Evolutionary conservation across 2,113 vertebrate species (phyloP), one percentile per base, ranked within the genome.

Genomic region (Catharus bicknelli): DNA sequence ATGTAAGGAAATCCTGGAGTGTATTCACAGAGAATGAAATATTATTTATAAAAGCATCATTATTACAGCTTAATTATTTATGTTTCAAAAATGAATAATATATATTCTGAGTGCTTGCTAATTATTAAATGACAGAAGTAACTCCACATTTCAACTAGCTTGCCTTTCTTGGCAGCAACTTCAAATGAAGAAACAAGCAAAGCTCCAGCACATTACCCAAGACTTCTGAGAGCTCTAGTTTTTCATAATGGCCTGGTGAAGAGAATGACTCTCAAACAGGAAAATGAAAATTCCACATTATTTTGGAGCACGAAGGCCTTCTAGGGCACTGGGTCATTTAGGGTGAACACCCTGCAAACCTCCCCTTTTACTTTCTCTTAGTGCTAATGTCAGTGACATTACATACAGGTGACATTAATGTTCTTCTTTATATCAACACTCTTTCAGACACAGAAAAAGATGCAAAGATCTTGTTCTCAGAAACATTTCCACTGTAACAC

Each of bases 61-160:
- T 96, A 96, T 87, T 89, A 89, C 50, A 42, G 78, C 61, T 96
- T 92, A 94, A 96, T 96, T 96, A 95, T 96, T 96, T 94, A 89
- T 96, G 86, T 86, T 95, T 93, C 8, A 63, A 88, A 94, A 88
- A 90, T 86, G 83, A 95, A 95, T 96, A 94, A 95, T 96, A 94
- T 95, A 95, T 88, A 90, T 92, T 90, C 90, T 76, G 78, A 94
- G 89, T 96, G 90, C 78, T 89, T 96, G 92, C 95, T 96, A 96
- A 96, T 96, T 96, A 96, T 94, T 95, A 92, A 92, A 96, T 94
- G 89, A 95, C 90, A 95, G 86, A 96, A 95, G 84, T 88, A 95
- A 80, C 81, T 94, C 81, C 86, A 90, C 54, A 76, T 87, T 94
- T 95, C 92, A 95, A 93, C 85, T 93, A 90, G 54, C 70, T 92